Evolutionary conservation across 1,140 invertebrate species (phyloP), one percentile per base, ranked within the genome.

Genomic region (Aphelinus certus): DNA sequence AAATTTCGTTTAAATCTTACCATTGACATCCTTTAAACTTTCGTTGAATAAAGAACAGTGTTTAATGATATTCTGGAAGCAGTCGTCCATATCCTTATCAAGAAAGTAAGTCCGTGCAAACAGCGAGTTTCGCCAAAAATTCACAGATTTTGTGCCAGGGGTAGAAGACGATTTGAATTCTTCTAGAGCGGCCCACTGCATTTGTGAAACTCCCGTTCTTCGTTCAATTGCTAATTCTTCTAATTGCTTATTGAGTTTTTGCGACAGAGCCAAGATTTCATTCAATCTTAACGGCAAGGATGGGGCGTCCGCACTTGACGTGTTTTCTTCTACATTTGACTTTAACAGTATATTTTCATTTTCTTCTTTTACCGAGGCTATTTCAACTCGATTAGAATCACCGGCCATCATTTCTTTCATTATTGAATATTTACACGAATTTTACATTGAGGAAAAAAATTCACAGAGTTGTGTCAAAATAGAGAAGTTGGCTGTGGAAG

Each of bases 191-290:
- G 78, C 77, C 84, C 84, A 86, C 56, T 86, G 86, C 62, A 81
- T 76, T 46, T 77, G 77, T 2, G 85, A 86, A 51, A 86, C 62
- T 26, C 71, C 71, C 0, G 82, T 78, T 68, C 84, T 80, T 77
- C 80, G 83, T 57, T 86, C 81, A 9, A 84, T 80, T 4, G 83
- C 79, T 48, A 82, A 83, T 60, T 86, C 84, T 67, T 87, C 81
- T 6, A 87, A 72, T 68, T 74, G 73, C 56, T 70, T 65, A 57
- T 81, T 84, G 9, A 83, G 75, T 1, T 75, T 71, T 7, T 75
- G 71, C 69, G 80, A 75, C 48, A 83, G 72, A n/a, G 49, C 64
- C 1, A 81, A 10, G 7, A 81, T 68, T 76, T 83, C 80, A 55
- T 81, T 79, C 6, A 84, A n/a, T 48, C 73, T 71, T 64, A 80